Percentiles rank a stretch among this genome's conserved stretches.
phyloP scores from a whole-genome alignment of 2,797 vertebrate species.

The Chelonia mydas region DNA sequence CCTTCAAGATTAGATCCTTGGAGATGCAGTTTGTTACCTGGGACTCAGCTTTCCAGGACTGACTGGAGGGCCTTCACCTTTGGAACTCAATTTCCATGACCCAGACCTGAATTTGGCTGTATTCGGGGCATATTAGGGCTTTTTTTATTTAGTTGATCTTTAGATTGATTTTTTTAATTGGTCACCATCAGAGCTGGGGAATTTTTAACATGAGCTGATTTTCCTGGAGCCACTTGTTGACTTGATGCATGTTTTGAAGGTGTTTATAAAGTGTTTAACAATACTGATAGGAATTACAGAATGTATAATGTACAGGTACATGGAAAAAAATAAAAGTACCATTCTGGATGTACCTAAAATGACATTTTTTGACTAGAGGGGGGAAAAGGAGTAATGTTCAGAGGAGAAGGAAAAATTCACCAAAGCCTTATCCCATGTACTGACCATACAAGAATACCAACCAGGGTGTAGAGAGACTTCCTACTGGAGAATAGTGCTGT shows the following conservation, averaged over 20 bases:
- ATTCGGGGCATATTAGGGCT: background rate
- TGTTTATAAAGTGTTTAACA: background rate
- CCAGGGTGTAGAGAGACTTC: background rate
- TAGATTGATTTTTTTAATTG: background rate
- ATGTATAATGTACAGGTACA: background rate
- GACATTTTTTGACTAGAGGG: background rate
- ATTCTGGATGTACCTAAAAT: background rate
- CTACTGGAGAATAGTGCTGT: background rate
- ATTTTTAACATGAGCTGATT: background rate
- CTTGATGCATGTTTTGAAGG: background rate
- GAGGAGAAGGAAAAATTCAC: background rate
- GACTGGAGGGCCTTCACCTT: rapidly evolving
- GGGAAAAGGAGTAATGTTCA: background rate
- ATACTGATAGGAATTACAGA: background rate
- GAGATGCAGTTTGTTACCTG: background rate
- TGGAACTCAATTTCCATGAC: background rate
- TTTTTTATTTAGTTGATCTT: background rate
- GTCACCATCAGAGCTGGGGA: background rate
- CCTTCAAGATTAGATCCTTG: background rate
- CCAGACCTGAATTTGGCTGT: background rate
- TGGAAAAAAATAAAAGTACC: background rate
- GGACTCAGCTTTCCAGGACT: background rate
- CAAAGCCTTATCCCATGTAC: background rate
- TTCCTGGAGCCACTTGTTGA: background rate
- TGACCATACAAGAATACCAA: background rate